Base-by-base conservation (phyloP, 23 tunicate genomes). In the Trididemnum nubilum region DNA sequence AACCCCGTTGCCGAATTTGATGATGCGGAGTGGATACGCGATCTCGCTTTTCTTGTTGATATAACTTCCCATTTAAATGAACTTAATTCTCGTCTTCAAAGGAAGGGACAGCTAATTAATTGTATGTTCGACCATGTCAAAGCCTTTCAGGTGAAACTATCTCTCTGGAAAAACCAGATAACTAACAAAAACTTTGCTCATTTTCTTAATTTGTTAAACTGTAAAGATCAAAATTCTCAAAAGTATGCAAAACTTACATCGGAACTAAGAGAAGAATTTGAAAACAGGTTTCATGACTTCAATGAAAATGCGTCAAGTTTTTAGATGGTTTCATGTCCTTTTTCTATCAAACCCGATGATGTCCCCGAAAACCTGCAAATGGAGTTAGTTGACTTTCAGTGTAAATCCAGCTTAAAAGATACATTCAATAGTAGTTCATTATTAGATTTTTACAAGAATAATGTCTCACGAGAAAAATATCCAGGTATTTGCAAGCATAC, bases 81-180 rank as follows among this genome's bases (percentile, higher is more conserved):
- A 37, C 58, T 73, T 15, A 38, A 38, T 73, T 9, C 78, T 9
- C 71, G 72, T 52, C 58, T 73, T 15, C 78, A 39, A 40, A 24
- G 78, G 24, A 19, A 73, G 58, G 57, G 57, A 22, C 78, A 73
- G 58, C 58, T 73, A 21, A 38, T 39, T 38, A 22, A 73, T 40
- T 25, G 30, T 27, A 7, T 73, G 81, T 83, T 73, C 50, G 81
- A 73, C 34, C 87, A 73, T 52, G 87, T 51, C 72, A 83, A 83
- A 25, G 81, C 81, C 30, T 83, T 83, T 73, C 81, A 3, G 38
- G 72, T 73, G 49, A 83, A 83, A 83, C 35, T 73, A 58, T 23
- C 80, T 25, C 33, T 82, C 22, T 83, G 87, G 87, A 81, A 83
- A 83, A 73, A 40, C 33, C 91, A 80, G 74, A 59, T 86, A 57